Evolutionary conservation across 2,113 vertebrate genomes (phyloP).

Genomic region (Picathartes gymnocephalus): DNA sequence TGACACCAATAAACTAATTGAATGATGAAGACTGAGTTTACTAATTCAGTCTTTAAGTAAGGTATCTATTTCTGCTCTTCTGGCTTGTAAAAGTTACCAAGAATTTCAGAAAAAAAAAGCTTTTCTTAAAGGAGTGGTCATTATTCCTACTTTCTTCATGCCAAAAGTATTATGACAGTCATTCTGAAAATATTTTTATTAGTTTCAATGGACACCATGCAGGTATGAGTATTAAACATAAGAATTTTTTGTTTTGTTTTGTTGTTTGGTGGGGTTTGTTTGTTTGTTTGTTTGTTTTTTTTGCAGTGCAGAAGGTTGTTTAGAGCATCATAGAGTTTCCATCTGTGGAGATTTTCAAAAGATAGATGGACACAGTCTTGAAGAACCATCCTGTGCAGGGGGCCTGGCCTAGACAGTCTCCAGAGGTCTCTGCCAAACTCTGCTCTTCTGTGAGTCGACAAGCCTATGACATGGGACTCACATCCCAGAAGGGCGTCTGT

Average conservation of each 20-base stretch:
- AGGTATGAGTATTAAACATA: background rate
- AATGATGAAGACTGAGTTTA: background rate
- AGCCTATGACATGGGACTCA: background rate
- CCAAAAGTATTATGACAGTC: background rate
- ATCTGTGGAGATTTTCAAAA: background rate
- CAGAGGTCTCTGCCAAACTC: background rate
- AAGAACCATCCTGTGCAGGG: background rate
- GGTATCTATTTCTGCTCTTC: background rate
- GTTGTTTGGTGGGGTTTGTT: too few relatives aligned
- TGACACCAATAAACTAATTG: background rate
- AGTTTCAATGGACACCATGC: background rate
- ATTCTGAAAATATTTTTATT: background rate
- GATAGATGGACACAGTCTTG: background rate
- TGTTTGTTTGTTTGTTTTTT: too few relatives aligned
- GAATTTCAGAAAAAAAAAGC: background rate
- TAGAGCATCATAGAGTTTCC: accelerated
- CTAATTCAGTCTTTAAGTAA: background rate
- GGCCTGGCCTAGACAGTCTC: background rate
- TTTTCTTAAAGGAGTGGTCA: background rate
- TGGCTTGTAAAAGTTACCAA: background rate
- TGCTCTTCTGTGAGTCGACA: too few relatives aligned
- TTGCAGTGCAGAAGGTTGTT: too few relatives aligned
- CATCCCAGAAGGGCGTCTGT: background rate
- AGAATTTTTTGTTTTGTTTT: background rate
- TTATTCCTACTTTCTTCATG: background rate